These are phyloP conservation scores for Andinoacara biseriatus DNA, from an alignment of 2,113 vertebrate genomes.

Conservation along the genomic window DNA sequence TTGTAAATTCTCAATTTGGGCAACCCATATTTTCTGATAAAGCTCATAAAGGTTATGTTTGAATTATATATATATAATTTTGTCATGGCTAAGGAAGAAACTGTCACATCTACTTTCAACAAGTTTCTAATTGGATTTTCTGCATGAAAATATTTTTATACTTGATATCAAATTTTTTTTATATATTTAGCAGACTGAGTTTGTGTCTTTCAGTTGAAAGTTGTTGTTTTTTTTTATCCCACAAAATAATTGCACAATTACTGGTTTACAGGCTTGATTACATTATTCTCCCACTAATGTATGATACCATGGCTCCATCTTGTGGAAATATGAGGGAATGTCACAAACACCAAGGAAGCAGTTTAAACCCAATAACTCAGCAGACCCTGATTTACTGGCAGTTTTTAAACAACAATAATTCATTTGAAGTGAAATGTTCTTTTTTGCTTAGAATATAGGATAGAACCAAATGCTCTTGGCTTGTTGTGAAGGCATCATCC, in stretches of 20 bases:
- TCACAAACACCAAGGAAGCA: not conserved
- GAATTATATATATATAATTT: not conserved
- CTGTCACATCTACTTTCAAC: not conserved
- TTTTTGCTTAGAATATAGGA: no score
- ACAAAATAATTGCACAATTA: not conserved
- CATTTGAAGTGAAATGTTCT: not conserved
- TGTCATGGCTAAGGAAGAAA: not conserved
- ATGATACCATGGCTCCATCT: constrained; percentile 33
- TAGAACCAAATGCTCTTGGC: not conserved
- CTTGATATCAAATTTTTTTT: not conserved
- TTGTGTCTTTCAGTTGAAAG: not conserved
- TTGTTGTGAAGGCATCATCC: not conserved
- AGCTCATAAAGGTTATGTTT: not conserved
- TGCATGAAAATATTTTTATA: not conserved
- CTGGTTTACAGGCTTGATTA: not conserved
- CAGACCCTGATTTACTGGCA: not conserved
- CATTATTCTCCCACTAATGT: not conserved
- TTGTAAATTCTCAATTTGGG: not conserved
- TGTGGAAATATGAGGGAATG: constrained; percentile 27
- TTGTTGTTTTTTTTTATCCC: not conserved
- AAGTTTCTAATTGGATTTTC: not conserved
- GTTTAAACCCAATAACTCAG: not conserved
- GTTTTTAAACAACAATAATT: not conserved
- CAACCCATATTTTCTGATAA: not conserved
- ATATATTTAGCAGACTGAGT: not conserved